These are phyloP conservation scores for Netelia melanura DNA, from an alignment of 2,888 invertebrate species.

Conservation along the genomic window DNA sequence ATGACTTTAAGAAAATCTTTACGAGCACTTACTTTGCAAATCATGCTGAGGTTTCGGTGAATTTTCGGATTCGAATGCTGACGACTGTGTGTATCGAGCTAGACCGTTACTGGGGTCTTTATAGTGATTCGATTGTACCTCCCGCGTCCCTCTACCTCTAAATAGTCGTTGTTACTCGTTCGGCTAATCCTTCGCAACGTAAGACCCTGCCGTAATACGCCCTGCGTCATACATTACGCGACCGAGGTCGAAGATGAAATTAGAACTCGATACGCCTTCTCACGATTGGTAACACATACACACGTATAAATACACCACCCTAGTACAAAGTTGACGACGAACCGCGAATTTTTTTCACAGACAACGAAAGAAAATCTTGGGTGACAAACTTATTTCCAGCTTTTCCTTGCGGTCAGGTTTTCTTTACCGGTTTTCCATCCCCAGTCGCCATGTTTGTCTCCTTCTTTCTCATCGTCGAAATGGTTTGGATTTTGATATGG, in stretches of 20 bases:
- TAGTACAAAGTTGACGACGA: not conserved
- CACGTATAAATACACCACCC: slow-evolving; percentile 8
- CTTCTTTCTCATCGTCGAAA: not conserved
- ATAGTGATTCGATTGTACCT: slow-evolving; percentile 73
- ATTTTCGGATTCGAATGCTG: slow-evolving; percentile 62
- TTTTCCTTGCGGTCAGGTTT: slow-evolving; percentile 24
- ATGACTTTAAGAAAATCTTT: slow-evolving; percentile 11
- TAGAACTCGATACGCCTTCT: slow-evolving; percentile 56
- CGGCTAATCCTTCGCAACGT: slow-evolving; percentile 65
- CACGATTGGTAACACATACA: not conserved
- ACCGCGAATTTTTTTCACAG: slow-evolving; percentile 18
- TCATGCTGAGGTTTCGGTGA: slow-evolving; percentile 71
- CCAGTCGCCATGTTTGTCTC: slow-evolving; percentile 1
- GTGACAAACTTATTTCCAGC: slow-evolving; percentile 35
- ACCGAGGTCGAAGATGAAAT: slow-evolving; percentile 67
- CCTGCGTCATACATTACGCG: slow-evolving; percentile 52
- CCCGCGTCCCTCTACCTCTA: slow-evolving; percentile 68
- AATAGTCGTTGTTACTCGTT: slow-evolving; percentile 47
- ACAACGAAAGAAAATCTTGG: slow-evolving; percentile 27
- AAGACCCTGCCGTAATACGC: slow-evolving; percentile 51
- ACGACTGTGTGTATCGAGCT: slow-evolving; percentile 68
- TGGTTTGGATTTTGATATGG: slow-evolving; percentile 61
- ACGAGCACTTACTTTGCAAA: slow-evolving; percentile 75
- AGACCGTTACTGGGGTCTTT: slow-evolving; percentile 71
- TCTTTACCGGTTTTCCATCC: slow-evolving; percentile 25